phyloP scores from a whole-genome alignment of 1,140 invertebrate genomes.

The Papilio glaucus region DNA sequence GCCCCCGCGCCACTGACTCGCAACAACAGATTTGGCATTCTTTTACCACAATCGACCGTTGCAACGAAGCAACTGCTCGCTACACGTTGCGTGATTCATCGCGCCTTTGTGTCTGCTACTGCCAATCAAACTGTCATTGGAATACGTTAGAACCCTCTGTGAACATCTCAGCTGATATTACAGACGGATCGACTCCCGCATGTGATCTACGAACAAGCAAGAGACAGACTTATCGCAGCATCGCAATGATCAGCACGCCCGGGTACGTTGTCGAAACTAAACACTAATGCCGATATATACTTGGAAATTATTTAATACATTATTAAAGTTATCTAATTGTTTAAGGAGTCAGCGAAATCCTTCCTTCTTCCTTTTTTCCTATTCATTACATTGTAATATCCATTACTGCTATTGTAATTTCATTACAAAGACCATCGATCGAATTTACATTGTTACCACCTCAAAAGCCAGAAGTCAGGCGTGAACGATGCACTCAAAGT shows the following conservation, averaged over 20 bases:
- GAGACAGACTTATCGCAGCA: background rate
- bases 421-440: too few relatives aligned
- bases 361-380: too few relatives aligned
- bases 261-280: slow-evolving; percentile 26
- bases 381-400: too few relatives aligned
- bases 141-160: slow-evolving; percentile 9
- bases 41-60: slow-evolving; percentile 69
- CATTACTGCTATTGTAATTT: too few relatives aligned
- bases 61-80: slow-evolving; percentile 51
- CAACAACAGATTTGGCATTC: slow-evolving; percentile 48
- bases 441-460: too few relatives aligned
- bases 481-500: too few relatives aligned
- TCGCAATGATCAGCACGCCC: slow-evolving; percentile 45
- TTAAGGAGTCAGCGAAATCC: too few relatives aligned
- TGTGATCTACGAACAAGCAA: background rate
- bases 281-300: too few relatives aligned
- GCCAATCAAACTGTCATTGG: slow-evolving; percentile 47
- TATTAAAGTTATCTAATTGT: background rate
- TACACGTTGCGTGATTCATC: slow-evolving; percentile 39
- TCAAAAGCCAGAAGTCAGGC: too few relatives aligned
- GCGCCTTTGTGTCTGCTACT: slow-evolving; percentile 42
- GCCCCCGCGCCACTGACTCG: slow-evolving; percentile 71
- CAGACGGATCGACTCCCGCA: background rate
- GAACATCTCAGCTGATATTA: background rate
- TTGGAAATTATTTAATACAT: too few relatives aligned